These are phyloP conservation scores for Paragorgia papillata DNA, from an alignment of 92 coral and sea anemone species.

Conservation along the genomic window DNA sequence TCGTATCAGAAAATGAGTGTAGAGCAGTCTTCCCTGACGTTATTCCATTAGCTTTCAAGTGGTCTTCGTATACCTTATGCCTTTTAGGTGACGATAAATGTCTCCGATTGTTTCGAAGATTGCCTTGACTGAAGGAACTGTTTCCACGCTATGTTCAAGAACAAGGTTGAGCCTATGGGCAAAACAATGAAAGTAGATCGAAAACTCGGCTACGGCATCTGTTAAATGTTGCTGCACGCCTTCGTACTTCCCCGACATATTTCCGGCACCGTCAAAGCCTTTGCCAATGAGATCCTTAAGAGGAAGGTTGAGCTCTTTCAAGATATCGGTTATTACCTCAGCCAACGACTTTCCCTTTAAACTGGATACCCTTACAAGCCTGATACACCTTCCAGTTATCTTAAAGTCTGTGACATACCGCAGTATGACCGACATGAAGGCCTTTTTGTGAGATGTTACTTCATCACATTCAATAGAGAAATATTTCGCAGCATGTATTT, in stretches of 20 bases:
- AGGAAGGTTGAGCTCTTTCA: conserved; percentile 22
- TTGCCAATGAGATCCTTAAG: conserved; percentile 22
- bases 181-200: conserved; percentile 36
- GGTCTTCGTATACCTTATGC: conserved; percentile 16
- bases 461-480: conserved; percentile 50
- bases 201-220: conserved; percentile 27
- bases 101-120: conserved; percentile 19
- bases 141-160: conserved; percentile 38
- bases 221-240: conserved; percentile 38
- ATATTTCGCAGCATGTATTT: conserved; percentile 29
- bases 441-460: conserved; percentile 46
- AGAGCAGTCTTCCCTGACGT: conserved; percentile 13
- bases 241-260: conserved; percentile 43
- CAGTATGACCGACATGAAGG: conserved; percentile 36
- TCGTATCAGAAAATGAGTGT: conserved; percentile 38
- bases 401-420: conserved; percentile 30
- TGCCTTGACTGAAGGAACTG: conserved; percentile 26
- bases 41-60: conserved; percentile 18
- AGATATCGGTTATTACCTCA: neutral
- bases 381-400: conserved; percentile 40
- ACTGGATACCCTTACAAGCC: conserved; percentile 22
- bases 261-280: conserved; percentile 42
- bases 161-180: conserved; percentile 42
- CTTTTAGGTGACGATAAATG: conserved; percentile 14
- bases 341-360: conserved; percentile 20